phyloP scores from a whole-genome alignment of 2,113 vertebrate species.

The Phyllostomus hastatus region DNA sequence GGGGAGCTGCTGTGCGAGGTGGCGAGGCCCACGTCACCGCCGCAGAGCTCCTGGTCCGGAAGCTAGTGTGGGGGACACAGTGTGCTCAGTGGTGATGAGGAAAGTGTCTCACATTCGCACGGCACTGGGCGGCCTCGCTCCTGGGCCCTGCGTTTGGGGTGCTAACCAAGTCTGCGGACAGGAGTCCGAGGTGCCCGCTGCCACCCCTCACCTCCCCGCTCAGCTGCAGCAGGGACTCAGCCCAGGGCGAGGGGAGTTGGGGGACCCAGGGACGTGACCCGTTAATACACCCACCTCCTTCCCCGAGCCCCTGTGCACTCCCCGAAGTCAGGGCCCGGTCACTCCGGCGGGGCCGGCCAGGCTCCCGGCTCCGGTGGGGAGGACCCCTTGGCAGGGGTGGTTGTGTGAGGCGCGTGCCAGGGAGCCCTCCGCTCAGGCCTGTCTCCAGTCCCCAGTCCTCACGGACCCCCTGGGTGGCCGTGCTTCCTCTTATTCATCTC shows the following conservation, averaged over 20 bases:
- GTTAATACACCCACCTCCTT: neutral
- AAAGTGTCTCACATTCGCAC: rapidly evolving
- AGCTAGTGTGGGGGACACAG: neutral
- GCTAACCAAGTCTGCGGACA: neutral
- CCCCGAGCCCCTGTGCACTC: neutral
- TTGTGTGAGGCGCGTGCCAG: rapidly evolving
- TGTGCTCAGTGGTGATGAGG: neutral
- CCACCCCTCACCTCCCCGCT: neutral
- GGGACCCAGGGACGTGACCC: neutral
- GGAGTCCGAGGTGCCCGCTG: rapidly evolving
- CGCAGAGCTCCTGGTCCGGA: rapidly evolving
- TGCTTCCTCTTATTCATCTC: neutral
- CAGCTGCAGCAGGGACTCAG: neutral
- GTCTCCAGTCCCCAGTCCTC: neutral
- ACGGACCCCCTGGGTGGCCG: neutral
- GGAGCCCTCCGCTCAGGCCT: neutral
- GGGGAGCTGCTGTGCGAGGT: neutral
- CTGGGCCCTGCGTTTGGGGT: neutral
- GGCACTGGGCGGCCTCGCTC: rapidly evolving
- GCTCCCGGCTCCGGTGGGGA: neutral
- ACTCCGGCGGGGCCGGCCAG: neutral
- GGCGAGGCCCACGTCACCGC: neutral
- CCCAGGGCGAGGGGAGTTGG: neutral
- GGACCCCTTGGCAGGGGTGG: neutral
- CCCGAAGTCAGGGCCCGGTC: neutral